Percentiles rank a stretch among this genome's conserved stretches.
Conservation (phyloP, 1,140 invertebrate species). For the Drosophila mauritiana region DNA sequence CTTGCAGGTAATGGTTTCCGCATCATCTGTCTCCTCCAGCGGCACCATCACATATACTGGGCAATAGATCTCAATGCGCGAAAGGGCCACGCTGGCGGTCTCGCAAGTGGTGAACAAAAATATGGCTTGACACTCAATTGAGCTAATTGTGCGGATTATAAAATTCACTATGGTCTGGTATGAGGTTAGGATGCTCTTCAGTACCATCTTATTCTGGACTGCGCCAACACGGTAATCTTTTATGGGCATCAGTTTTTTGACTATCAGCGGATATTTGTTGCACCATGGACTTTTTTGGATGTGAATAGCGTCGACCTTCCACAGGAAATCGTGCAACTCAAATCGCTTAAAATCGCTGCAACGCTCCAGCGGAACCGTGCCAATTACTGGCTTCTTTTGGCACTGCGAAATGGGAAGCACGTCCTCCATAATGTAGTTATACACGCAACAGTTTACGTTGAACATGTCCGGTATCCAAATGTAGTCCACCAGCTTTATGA, state of each 20-base stretch:
- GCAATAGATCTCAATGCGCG: constrained; percentile 73
- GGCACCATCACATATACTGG: constrained; percentile 73
- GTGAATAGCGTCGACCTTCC: constrained; percentile 74
- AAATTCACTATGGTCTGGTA: constrained; percentile 77
- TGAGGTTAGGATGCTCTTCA: constrained; percentile 69
- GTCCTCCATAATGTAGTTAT: constrained; percentile 77
- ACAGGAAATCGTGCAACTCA: constrained; percentile 77
- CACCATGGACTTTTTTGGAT: constrained; percentile 82
- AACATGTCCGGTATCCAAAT: constrained; percentile 82
- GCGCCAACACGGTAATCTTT: constrained; percentile 66
- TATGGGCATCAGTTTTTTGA: constrained; percentile 77
- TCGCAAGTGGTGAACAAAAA: constrained; percentile 68
- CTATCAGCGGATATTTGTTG: constrained; percentile 80
- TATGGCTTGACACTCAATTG: constrained; percentile 79
- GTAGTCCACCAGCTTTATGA: constrained; percentile 74
- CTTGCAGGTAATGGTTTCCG: constrained; percentile 51
- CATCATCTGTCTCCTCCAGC: constrained; percentile 49
- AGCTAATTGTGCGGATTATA: constrained; percentile 76
- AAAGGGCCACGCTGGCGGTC: constrained; percentile 66
- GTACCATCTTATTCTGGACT: constrained; percentile 49
- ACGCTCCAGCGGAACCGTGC: constrained; percentile 72
- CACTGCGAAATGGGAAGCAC: constrained; percentile 72
- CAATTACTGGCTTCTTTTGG: constrained; percentile 71
- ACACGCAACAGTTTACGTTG: constrained; percentile 55
- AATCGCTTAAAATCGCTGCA: constrained; percentile 77